Base-by-base conservation (phyloP, 2,797 vertebrate species). In the Coregonus ussuriensis region DNA sequence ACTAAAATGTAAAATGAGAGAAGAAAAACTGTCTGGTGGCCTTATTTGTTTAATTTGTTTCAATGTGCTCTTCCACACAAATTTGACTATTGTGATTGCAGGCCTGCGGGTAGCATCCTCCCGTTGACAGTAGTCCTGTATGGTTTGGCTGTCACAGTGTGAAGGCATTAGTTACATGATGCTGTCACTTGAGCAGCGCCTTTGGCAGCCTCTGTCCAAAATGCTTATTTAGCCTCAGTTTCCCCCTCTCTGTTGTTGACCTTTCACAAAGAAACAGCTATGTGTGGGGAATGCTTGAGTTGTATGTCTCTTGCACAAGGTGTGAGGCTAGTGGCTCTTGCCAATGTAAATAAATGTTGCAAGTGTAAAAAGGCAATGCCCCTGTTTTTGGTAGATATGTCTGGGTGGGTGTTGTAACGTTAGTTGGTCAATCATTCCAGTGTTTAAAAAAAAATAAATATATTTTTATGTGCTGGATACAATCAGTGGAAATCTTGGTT, bases 261-360 rank as follows among this genome's bases (percentile, higher is more conserved):
- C 85, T 84, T 71, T 86, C 86, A 69, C 78, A 83, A 79, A 77
- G 77, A 83, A 86, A 62, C 83, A 82, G 86, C 84, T 87, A 81
- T 80, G 71, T 59, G n/a, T 54, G 74, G 65, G 63, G 33, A 79
- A 81, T 77, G 67, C 54, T 54, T 72, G 73, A 80, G 54, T 77
- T 79, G 76, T 76, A 77, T 33, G 21, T 78, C 74, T 16, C n/a
- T 59, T 59, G 35, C 74, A 68, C 35, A 63, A 71, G 72, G 87
- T 82, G 79, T 51, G 56, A 81, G 74, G 41, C 6, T 9, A n/a
- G 21, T 71, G 77, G 76, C 74, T 78, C 71, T 68, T 81, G 73
- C 77, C 74, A 81, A 74, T 68, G 70, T 74, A 74, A 79, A 81
- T 71, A 80, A 75, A 79, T 72, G 25, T 41, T 71, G 62, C 68